Evolutionary conservation across 1,140 invertebrate species (phyloP).

Genomic region (Aphaenogaster floridana): DNA sequence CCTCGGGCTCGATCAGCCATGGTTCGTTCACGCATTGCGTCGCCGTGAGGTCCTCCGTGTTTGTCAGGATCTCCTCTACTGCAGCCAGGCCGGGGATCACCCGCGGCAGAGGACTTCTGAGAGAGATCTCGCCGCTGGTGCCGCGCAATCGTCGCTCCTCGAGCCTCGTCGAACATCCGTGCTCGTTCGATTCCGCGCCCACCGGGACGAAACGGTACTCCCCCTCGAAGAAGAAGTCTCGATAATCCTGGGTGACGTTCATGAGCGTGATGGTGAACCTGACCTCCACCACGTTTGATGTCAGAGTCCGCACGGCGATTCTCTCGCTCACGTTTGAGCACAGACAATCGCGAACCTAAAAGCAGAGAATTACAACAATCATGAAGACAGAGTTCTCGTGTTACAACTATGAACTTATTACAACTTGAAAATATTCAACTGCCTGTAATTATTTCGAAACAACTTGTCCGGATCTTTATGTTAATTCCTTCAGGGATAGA

Average conservation of each 20-base stretch:
- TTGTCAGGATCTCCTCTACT: constrained; percentile 82
- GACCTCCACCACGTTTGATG: constrained; percentile 90
- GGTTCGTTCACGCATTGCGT: constrained; percentile 91
- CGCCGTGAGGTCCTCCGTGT: constrained; percentile 83
- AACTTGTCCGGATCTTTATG: not conserved
- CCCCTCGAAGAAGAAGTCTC: constrained; percentile 93
- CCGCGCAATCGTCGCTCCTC: constrained; percentile 89
- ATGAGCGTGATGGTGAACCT: constrained; percentile 92
- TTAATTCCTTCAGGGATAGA: not conserved
- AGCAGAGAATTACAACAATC: not conserved
- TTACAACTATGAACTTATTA: not conserved
- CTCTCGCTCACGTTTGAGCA: constrained; percentile 91
- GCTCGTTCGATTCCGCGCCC: constrained; percentile 79
- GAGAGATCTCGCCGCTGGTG: constrained; percentile 90
- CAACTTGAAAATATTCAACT: not conserved
- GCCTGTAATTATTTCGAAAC: not conserved
- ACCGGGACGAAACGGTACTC: constrained; percentile 91
- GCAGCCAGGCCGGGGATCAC: constrained; percentile 78
- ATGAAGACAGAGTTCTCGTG: not conserved
- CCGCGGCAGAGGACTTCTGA: constrained; percentile 85
- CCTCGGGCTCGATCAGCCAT: constrained; percentile 92
- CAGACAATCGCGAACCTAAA: constrained; percentile 89
- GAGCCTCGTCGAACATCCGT: constrained; percentile 88
- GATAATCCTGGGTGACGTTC: constrained; percentile 94
- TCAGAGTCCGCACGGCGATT: constrained; percentile 88